Base-by-base conservation (phyloP, 2,888 invertebrate species). In the Heliconius ismenius region DNA sequence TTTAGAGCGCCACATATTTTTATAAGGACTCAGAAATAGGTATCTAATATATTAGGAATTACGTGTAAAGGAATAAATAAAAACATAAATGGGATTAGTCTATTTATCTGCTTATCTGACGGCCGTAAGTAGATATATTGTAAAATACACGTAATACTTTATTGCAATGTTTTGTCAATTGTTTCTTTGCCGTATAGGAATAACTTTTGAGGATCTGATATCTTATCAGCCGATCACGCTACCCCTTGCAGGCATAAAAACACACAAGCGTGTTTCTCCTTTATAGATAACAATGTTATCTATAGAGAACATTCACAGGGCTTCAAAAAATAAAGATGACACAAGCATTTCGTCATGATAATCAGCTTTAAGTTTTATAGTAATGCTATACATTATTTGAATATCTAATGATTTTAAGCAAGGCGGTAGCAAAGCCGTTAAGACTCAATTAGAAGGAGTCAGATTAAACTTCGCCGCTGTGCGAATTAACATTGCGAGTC, bases 221-320 rank as follows among this genome's bases (percentile, higher is more conserved):
- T 54, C 69, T 69, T 28, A 69, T 69, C 54, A 54, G 32, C n/a
- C 28, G n/a, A 69, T 54, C 72, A 60, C 36, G 18, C 24, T 72
- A 26, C 18, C 32, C 32, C 24, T 24, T 18, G 36, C 60, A 18
- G 10, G n/a, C 13, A 60, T 36, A 28, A 39, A 18, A n/a, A 65
- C n/a, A 65, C 4, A 65, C 11, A 36, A 49, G 49, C 49, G 18
- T 49, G 7, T 49, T 49, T 49, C 3, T 49, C 49, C 49, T 49
- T 2, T 49, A 18, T 49, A 18, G 49, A 49, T 49, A 21, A 9
- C 36, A 21, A 1, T 36, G 3, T n/a, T 32, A 13, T 60, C 24
- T 1, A 24, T 2, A 63, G 13, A 63, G 2, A 28, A 63, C 28
- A 63, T 32, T 18, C 3, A 32, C 0, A 10, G 32, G 18, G 2